Base-by-base conservation (phyloP, 2,113 vertebrate genomes). In the Calcarius ornatus region DNA sequence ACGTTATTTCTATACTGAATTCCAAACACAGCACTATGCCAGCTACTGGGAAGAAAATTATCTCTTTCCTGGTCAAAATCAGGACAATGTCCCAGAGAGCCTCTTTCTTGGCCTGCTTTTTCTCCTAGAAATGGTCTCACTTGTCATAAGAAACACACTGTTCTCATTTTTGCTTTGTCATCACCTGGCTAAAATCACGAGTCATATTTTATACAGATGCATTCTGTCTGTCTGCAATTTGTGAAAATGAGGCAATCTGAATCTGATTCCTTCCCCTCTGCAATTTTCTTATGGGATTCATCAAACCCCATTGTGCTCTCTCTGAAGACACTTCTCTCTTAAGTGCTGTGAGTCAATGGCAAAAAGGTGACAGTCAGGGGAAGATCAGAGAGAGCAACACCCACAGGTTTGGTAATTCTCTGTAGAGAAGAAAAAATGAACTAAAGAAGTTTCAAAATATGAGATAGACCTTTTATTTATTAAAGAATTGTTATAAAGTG, bases 231-330 rank as follows among this genome's bases (percentile, higher is more conserved):
- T 30, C 61, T 68, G 54, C 38, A 42, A 77, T 92, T 86, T 87
- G 75, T 80, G 82, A 54, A 90, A 95, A 95, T 86, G 35, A 89
- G 28, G 47, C 83, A 93, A 21, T 77, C 3, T 16, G 81, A 77
- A 48, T 63, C 37, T 35, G 37, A 56, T 90, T 91, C 56, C 86
- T 76, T 65, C 11, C 11, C 16, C 12, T 70, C 61, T 75, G 59
- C 37, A 91, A 77, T 90, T 79, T 90, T 71, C 33, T 88, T 12
- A 6, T 4, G 6, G 53, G n/a, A 20, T 81, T 97, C 90, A 96
- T 97, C 92, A 97, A 73, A 61, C 51, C 30, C 45, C 43, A 83
- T 95, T 96, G 78, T 94, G 38, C 78, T 51, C 31, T 93, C 38
- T 17, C n/a, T 60, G 35, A 83, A 87, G 71, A 38, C 7, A 10